Percentiles rank a stretch among this genome's conserved stretches.
These are phyloP conservation scores for Gallinago media DNA, from an alignment of 2,113 vertebrate species.

Conservation along the genomic window DNA sequence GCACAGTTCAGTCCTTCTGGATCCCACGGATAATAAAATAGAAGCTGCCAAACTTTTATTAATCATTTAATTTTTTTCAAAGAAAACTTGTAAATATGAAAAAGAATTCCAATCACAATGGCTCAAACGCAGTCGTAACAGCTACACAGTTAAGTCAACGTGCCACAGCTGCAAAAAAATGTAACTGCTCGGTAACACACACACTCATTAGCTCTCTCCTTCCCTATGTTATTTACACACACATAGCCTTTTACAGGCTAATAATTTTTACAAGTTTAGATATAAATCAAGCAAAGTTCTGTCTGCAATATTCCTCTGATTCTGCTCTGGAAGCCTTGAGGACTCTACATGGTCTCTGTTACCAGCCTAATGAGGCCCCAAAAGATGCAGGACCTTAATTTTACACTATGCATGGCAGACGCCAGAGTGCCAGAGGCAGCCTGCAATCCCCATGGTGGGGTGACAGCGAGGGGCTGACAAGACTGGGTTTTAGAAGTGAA, in stretches of 20 bases:
- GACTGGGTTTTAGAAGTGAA: neutral
- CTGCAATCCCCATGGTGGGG: neutral
- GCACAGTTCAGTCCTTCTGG: neutral
- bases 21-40: neutral
- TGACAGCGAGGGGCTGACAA: neutral
- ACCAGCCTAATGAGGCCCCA: neutral
- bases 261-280: neutral
- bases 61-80: neutral
- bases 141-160: neutral
- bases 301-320: neutral
- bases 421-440: neutral
- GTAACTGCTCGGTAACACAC: neutral
- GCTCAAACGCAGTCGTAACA: neutral
- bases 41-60: slow-evolving; percentile 4
- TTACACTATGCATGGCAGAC: neutral
- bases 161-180: neutral
- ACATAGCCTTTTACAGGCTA: neutral
- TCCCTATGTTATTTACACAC: neutral
- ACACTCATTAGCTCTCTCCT: neutral
- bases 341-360: neutral
- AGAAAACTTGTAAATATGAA: neutral
- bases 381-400: neutral
- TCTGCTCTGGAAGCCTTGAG: neutral
- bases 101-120: neutral
- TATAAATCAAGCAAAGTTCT: neutral